A percentile compares a stretch with the other conserved stretches of the same genome.
phyloP scores from a whole-genome alignment of 2,797 vertebrate species.

The Alcedo quadribrachys region DNA sequence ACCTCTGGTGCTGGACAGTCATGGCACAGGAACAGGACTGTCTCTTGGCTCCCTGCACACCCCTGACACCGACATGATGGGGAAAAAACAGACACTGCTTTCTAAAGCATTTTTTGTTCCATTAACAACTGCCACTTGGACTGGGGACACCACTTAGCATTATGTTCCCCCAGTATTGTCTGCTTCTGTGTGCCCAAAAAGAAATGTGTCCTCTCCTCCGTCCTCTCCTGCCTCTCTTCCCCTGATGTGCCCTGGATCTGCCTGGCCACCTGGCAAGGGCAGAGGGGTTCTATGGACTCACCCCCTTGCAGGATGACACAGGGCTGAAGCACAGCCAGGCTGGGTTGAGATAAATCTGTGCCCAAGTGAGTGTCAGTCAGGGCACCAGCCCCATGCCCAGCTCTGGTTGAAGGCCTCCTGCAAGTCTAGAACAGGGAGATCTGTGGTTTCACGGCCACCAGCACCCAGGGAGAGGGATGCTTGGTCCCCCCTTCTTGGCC shows the following conservation, averaged over 20 bases:
- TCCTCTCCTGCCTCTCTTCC: background rate
- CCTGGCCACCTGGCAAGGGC: background rate
- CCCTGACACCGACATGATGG: background rate
- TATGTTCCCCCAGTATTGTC: background rate
- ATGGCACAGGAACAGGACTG: background rate
- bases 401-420: background rate
- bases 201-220: background rate
- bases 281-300: background rate
- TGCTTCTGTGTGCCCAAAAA: background rate
- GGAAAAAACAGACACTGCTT: background rate
- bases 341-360: background rate
- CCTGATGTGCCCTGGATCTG: background rate
- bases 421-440: accelerated
- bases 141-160: background rate
- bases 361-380: background rate
- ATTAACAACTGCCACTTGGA: background rate
- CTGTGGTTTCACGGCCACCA: background rate
- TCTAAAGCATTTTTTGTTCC: background rate
- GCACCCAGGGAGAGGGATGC: background rate
- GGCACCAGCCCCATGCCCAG: background rate
- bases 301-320: background rate
- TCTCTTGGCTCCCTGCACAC: background rate
- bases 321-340: background rate
- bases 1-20: background rate
- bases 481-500: background rate